Conservation (phyloP, 2,888 invertebrate genomes). For the Onchidella celtica region DNA sequence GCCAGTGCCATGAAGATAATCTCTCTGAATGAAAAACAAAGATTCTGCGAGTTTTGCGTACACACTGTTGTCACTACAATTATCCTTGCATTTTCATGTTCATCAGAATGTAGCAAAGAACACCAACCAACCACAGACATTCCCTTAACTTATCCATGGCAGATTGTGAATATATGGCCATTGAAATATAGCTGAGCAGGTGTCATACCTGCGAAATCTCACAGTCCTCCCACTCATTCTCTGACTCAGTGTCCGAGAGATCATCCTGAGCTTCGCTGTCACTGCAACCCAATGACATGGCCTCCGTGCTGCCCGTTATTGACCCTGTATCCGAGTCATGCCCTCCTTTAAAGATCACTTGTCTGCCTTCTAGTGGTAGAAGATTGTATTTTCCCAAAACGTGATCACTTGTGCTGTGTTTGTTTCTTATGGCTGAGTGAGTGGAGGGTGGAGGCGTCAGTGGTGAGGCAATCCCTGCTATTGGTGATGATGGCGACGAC, state of each 20-base stretch:
- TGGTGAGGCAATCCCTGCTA: neutral
- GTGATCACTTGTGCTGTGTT: constrained; percentile 38
- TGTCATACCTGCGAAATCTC: constrained; percentile 73
- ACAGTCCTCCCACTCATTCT: constrained; percentile 74
- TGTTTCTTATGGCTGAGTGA: constrained; percentile 27
- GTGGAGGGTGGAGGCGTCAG: constrained; percentile 4
- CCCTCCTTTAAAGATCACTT: constrained; percentile 12
- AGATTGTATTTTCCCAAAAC: constrained; percentile 15
- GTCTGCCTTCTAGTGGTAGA: constrained; percentile 16
- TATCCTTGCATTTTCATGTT: too few species aligned
- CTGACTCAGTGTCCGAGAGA: constrained; percentile 72
- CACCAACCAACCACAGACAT: too few species aligned
- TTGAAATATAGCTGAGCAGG: constrained; percentile 17
- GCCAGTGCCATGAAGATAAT: too few species aligned
- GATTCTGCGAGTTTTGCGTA: too few species aligned
- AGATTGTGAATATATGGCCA: too few species aligned
- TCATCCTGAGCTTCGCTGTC: constrained; percentile 69
- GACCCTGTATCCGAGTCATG: constrained; percentile 53
- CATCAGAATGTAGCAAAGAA: too few species aligned
- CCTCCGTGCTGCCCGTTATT: constrained; percentile 58
- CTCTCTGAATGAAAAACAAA: too few species aligned
- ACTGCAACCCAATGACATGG: constrained; percentile 56
- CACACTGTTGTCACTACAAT: too few species aligned
- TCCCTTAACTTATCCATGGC: too few species aligned
- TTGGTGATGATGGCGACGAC: constrained; percentile 43